These are phyloP conservation scores for Mystacornis crossleyi DNA, from an alignment of 2,113 vertebrate species.

Conservation along the genomic window DNA sequence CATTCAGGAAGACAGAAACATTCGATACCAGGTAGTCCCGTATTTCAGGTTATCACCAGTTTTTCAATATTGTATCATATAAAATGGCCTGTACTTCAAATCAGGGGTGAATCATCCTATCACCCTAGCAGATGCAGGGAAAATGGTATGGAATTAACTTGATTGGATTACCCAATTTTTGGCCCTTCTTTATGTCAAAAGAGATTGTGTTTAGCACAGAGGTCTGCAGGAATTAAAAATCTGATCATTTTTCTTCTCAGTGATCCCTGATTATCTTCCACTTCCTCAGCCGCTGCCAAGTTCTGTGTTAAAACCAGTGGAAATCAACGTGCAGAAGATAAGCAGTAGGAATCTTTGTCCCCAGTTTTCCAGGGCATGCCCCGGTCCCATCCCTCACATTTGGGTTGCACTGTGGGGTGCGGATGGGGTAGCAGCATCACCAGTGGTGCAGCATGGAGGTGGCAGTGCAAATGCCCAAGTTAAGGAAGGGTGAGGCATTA, in stretches of 20 bases:
- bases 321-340: background rate
- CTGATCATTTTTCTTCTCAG: background rate
- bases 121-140: background rate
- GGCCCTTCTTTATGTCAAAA: background rate
- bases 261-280: background rate
- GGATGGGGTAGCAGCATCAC: background rate
- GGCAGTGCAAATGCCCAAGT: background rate
- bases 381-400: background rate
- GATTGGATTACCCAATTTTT: background rate
- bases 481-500: background rate
- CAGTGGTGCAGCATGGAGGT: background rate
- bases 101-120: background rate
- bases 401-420: rapidly evolving
- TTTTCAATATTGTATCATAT: background rate
- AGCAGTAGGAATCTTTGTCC: background rate
- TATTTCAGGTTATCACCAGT: background rate
- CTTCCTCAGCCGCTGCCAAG: background rate
- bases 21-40: background rate
- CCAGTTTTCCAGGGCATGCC: background rate
- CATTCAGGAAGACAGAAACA: background rate
- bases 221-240: background rate
- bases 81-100: background rate
- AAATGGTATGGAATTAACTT: background rate
- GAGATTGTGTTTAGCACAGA: background rate
- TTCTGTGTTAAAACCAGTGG: background rate